Conservation (phyloP, 1,140 invertebrate species). For the Pseudomyrmex cubaensis region DNA sequence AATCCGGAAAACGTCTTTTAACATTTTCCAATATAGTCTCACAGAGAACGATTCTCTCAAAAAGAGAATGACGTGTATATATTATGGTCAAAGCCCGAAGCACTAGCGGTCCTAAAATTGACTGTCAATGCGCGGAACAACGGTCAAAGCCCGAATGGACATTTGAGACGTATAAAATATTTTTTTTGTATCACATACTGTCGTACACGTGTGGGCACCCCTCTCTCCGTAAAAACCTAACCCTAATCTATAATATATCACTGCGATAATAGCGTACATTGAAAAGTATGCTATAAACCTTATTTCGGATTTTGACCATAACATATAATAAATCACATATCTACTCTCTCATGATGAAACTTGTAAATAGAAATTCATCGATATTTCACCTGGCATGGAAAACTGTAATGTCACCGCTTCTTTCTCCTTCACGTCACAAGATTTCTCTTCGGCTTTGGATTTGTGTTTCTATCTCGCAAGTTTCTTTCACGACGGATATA, state of each 20-base stretch:
- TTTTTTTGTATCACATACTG: too few relatives aligned
- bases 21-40: constrained; percentile 2
- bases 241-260: too few relatives aligned
- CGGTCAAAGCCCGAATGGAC: too few relatives aligned
- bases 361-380: constrained; percentile 54
- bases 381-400: constrained; percentile 48
- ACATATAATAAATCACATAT: neutral
- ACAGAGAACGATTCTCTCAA: neutral
- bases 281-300: too few relatives aligned
- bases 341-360: constrained; percentile 6
- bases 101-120: too few relatives aligned
- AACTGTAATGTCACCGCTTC: constrained; percentile 46
- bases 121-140: too few relatives aligned
- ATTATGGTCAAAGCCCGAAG: too few relatives aligned
- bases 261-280: too few relatives aligned
- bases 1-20: neutral
- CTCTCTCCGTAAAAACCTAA: too few relatives aligned
- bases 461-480: constrained; percentile 32
- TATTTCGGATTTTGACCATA: too few relatives aligned
- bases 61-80: neutral
- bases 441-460: constrained; percentile 47
- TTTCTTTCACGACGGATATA: constrained; percentile 14
- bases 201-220: too few relatives aligned
- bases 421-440: constrained; percentile 19
- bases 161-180: too few relatives aligned